Evolutionary conservation across 2,113 vertebrate genomes (phyloP).

Genomic region (Vulpes ferrilata): DNA sequence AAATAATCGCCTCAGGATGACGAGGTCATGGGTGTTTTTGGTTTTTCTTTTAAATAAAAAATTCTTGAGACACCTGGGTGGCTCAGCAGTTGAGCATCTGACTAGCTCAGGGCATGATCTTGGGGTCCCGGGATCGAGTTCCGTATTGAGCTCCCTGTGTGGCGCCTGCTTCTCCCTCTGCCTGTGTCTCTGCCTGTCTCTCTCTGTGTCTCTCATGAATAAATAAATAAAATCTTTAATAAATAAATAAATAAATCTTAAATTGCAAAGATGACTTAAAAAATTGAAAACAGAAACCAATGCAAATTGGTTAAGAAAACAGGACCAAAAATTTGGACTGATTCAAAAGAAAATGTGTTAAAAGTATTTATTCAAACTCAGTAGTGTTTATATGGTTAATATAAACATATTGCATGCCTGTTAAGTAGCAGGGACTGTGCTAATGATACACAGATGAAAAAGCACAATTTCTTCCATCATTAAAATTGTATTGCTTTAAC

Average conservation of each 20-base stretch:
- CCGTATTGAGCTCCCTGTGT: no score
- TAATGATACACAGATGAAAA: not conserved
- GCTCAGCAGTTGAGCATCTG: no score
- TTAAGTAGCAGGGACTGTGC: not conserved
- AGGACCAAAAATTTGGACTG: not conserved
- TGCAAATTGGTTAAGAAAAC: not conserved
- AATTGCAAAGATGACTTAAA: constrained; percentile 28
- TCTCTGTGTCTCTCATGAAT: no score
- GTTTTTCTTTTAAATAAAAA: not conserved
- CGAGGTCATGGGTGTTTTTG: not conserved
- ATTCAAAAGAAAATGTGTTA: not conserved
- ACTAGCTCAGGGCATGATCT: no score
- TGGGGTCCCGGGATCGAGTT: no score
- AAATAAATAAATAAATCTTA: no score
- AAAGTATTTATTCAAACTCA: constrained; percentile 19
- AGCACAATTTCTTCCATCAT: not conserved
- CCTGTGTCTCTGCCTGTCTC: no score
- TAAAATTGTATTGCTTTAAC: constrained; percentile 27
- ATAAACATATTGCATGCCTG: not conserved
- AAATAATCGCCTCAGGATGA: not conserved
- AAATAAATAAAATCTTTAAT: no score
- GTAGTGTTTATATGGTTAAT: constrained; percentile 32
- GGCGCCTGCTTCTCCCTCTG: no score
- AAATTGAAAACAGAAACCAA: constrained; percentile 25
- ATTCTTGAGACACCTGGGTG: no score